Evolutionary conservation across 2,113 vertebrate species (phyloP), one percentile per base, ranked within the genome.

Genomic region (Sciurus niger): DNA sequence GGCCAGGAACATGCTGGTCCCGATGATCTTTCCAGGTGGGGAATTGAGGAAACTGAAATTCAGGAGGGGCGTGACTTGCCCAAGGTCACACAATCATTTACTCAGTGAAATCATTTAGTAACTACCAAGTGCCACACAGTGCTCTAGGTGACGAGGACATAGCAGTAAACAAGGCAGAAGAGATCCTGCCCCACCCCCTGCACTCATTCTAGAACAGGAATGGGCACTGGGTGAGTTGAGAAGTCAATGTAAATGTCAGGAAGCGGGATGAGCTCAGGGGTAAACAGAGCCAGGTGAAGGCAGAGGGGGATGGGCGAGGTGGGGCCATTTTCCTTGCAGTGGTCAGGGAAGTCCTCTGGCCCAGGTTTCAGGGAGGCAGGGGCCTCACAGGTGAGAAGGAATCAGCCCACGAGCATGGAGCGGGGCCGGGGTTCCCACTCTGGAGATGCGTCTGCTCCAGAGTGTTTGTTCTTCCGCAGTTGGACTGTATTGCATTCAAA

Each of bases 251-350:
- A 63, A 67, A 58, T 46, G 53, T n/a, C 89, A 46, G n/a, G 37
- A 46, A 32, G 18, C 16, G 20, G 51, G 25, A 10, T 25, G 13
- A 28, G 40, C 68, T 17, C n/a, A 10, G 63, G 77, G 60, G 84
- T 28, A 46, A 53, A 40, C 1, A 86, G 17, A 60, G 25, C 76
- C 55, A 58, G 48, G 37, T 28, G 46, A 9, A 40, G 46, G 53
- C 0, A 43, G 18, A 46, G 17, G 6, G n/a, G 4, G 4, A 24
- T 2, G 22, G 18, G 2, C 3, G 13, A 9, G 51, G 25, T 7
- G 55, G 73, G 0, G 1, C 77, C 24, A 3, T 4, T 48, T 53
- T 34, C 8, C 3, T 16, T 20, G 63, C 12, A 13, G 72, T 3
- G 53, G 17, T 24, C n/a, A 60, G 63, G 80, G 28, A 65, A 17